Percentiles rank a stretch among this genome's conserved stretches.
Conservation (phyloP, 2,888 invertebrate species). For the Drosophila helvetica region DNA sequence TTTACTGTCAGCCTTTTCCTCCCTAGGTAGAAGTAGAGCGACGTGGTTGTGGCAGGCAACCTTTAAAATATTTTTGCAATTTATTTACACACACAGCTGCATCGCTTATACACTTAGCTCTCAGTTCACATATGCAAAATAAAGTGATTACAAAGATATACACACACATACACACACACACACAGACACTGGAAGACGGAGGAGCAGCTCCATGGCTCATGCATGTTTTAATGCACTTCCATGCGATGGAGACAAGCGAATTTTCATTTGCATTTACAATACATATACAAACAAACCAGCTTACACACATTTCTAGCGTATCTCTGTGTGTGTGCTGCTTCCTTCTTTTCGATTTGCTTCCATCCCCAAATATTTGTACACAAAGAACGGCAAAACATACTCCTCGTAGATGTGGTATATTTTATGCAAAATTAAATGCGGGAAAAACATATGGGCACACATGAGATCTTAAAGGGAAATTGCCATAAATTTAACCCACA, state of each 20-base stretch:
- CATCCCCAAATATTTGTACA: conserved; percentile 54
- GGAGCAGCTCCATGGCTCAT: conserved; percentile 38
- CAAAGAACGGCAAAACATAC: neutral
- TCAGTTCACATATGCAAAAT: conserved; percentile 72
- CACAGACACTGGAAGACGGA: conserved; percentile 14
- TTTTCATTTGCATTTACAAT: conserved; percentile 57
- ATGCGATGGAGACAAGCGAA: conserved; percentile 57
- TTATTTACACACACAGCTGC: conserved; percentile 56
- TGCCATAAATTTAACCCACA: neutral
- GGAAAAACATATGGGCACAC: neutral
- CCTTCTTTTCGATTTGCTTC: conserved; percentile 40
- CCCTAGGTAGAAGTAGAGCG: conserved; percentile 31
- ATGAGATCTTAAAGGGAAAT: neutral
- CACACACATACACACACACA: conserved; percentile 26
- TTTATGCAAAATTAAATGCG: conserved; percentile 49
- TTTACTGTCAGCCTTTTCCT: conserved; percentile 36
- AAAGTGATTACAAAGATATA: conserved; percentile 70
- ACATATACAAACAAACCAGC: conserved; percentile 35
- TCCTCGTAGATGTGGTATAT: neutral
- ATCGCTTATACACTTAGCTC: conserved; percentile 61
- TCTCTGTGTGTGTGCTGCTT: conserved; percentile 12
- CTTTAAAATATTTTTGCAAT: conserved; percentile 78
- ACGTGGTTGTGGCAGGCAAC: conserved; percentile 70
- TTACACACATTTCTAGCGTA: neutral
- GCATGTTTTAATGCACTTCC: conserved; percentile 65